Evolutionary conservation across 2,797 vertebrate genomes (phyloP), one percentile per base, ranked within the genome.

Genomic region (Esox lucius): DNA sequence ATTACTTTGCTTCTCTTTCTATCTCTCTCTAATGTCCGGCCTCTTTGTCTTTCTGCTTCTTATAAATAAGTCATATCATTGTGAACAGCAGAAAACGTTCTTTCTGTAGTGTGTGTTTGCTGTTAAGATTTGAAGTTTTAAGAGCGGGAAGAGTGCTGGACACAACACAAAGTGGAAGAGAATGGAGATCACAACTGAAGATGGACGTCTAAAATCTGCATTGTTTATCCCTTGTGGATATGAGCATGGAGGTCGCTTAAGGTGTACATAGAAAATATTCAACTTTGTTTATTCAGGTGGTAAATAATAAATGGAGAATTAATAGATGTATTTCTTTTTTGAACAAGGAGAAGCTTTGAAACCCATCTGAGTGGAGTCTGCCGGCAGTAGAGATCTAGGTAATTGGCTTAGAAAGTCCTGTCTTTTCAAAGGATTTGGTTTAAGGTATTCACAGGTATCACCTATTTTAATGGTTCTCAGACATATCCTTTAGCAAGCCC

Each of bases 11-110:
- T 74, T 24, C 19, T 28, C 24, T 51, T 70, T 62, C 79, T 77
- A 9, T 42, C 73, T 17, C 24, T 65, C 70, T 72, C 61, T 59
- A 53, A 68, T 42, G n/a, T 13, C 33, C 49, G n/a, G 28, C 28
- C 28, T 75, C 33, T 33, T 65, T 49, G 6, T 70, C 46, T 59
- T 42, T 28, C 66, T 72, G 19, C 5, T 68, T 33, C 73, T 79
- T 80, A 89, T 91, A 75, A 89, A 91, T 87, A 89, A 88, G 70
- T 90, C 65, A 90, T 83, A 83, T 78, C 82, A 87, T 79, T 85
- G 81, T 53, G 66, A 80, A 82, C 53, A 26, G 75, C 53, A 85
- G 86, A 84, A 84, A 81, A 75, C 74, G 73, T 62, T 73, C 74
- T 80, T 71, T 86, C 80, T 79, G 70, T 67, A 59, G 79, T 69